Evolutionary conservation across 2,113 vertebrate genomes (phyloP).

Genomic region (Ptilonorhynchus violaceus): DNA sequence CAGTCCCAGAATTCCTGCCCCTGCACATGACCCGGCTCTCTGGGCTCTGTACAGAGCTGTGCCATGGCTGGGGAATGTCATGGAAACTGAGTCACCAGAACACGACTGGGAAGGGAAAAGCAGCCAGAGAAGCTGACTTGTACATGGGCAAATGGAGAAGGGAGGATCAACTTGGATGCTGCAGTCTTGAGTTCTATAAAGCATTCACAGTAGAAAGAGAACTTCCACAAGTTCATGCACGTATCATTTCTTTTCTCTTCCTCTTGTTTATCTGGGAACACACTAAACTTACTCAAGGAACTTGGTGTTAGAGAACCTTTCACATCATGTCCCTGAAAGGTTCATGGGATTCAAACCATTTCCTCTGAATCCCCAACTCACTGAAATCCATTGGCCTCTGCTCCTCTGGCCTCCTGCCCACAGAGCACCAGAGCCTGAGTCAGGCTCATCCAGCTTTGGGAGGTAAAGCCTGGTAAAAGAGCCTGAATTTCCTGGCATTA

Average conservation of each 20-base stretch:
- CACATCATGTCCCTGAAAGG: neutral
- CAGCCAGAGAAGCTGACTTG: neutral
- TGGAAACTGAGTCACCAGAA: neutral
- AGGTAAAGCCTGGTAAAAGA: neutral
- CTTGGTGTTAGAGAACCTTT: neutral
- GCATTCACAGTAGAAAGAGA: neutral
- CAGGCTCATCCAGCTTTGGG: neutral
- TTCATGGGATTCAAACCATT: neutral
- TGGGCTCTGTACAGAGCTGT: neutral
- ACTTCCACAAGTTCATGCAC: neutral
- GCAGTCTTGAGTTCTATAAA: neutral
- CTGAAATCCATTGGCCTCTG: neutral
- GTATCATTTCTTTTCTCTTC: neutral
- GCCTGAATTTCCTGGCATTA: neutral
- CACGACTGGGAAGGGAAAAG: neutral
- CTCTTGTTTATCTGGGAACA: neutral
- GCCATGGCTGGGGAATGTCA: neutral
- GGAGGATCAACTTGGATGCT: neutral
- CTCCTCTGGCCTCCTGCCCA: neutral
- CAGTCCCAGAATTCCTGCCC: neutral
- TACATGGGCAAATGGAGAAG: neutral
- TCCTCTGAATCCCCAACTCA: neutral
- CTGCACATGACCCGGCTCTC: accelerated
- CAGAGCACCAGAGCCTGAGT: neutral
- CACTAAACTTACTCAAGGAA: neutral